A percentile compares a stretch with the other conserved stretches of the same genome.
phyloP scores from a whole-genome alignment of 2,113 vertebrate genomes.

The Corythaixoides concolor region DNA sequence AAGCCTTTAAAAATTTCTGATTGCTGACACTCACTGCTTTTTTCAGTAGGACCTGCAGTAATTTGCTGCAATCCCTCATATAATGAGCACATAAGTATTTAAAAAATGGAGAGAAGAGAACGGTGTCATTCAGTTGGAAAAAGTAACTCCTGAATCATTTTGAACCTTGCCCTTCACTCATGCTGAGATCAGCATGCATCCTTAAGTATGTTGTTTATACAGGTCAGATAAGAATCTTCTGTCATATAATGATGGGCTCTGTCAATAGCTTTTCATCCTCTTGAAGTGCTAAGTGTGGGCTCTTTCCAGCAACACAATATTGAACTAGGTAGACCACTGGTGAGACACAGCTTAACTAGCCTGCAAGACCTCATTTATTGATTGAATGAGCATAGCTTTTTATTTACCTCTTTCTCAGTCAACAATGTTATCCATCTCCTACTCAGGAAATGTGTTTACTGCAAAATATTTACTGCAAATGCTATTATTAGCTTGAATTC shows the following conservation, averaged over 20 bases:
- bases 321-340: neutral
- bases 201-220: neutral
- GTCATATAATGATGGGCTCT: neutral
- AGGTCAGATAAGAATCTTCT: neutral
- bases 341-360: neutral
- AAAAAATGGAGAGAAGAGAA: neutral
- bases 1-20: neutral
- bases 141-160: neutral
- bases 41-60: neutral
- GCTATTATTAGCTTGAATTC: neutral
- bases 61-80: neutral
- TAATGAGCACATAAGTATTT: neutral
- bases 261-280: neutral
- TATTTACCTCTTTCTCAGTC: neutral
- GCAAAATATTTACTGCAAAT: neutral
- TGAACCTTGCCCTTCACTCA: neutral
- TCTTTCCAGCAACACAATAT: neutral
- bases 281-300: neutral
- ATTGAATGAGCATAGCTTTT: neutral
- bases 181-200: neutral
- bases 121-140: neutral
- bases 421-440: neutral
- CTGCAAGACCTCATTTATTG: neutral
- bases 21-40: neutral
- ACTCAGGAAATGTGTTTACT: neutral